Percentiles rank a stretch among this genome's conserved stretches.
These are phyloP conservation scores for Harmothoe impar DNA, from an alignment of 2,888 invertebrate genomes.

Conservation along the genomic window DNA sequence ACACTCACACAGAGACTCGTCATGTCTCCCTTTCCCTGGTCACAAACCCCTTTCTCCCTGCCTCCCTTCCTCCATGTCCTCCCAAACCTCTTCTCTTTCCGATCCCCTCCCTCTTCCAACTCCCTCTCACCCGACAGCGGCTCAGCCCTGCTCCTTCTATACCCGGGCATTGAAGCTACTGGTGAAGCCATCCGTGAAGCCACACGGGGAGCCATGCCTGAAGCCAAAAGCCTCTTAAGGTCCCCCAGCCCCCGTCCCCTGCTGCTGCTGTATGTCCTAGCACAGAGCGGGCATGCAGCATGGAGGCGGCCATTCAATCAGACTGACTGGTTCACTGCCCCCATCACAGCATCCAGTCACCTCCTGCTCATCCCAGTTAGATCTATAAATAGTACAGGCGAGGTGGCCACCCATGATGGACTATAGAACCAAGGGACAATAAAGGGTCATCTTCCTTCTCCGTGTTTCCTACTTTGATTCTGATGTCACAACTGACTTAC, in stretches of 20 bases:
- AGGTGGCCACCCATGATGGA: too few relatives aligned
- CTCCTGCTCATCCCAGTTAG: too few relatives aligned
- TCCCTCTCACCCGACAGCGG: too few relatives aligned
- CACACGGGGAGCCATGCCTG: neutral
- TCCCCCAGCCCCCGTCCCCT: neutral
- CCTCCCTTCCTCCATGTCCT: constrained; percentile 1
- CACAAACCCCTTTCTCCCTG: neutral
- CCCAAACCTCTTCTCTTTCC: neutral
- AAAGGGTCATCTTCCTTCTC: too few relatives aligned
- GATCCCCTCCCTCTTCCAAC: neutral
- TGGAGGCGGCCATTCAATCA: neutral
- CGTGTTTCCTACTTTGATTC: too few relatives aligned
- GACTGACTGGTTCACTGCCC: neutral
- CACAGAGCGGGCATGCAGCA: neutral
- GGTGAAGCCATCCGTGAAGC: neutral
- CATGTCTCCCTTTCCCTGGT: neutral
- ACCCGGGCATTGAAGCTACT: too few relatives aligned
- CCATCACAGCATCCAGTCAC: neutral
- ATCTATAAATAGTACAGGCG: neutral
- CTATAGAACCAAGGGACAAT: too few relatives aligned
- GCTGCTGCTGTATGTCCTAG: neutral
- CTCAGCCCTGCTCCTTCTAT: too few relatives aligned
- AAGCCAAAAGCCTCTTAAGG: constrained; percentile 8
- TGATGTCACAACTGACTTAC: too few relatives aligned
- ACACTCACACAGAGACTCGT: neutral